Percentiles rank a stretch among this genome's conserved stretches.
phyloP scores from a whole-genome alignment of 2,888 invertebrate genomes.

The Erebia aethiops region DNA sequence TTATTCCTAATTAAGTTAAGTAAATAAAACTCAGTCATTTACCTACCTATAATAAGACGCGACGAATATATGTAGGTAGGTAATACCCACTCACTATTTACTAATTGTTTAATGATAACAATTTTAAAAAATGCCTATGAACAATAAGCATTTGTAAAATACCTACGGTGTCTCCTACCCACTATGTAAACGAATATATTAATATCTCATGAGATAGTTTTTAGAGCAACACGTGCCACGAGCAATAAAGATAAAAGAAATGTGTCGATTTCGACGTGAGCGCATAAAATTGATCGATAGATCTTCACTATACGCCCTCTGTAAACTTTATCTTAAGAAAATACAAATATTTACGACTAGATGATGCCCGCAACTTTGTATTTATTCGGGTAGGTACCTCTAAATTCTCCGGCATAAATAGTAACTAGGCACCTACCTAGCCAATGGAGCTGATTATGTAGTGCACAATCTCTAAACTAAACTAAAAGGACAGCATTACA shows the following conservation, averaged over 20 bases:
- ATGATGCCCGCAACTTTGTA: no score
- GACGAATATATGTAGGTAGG: background rate
- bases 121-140: background rate
- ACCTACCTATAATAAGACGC: background rate
- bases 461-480: no score
- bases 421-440: no score
- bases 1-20: background rate
- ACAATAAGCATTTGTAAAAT: background rate
- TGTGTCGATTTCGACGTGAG: slow-evolving; percentile 51
- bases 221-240: slow-evolving; percentile 43
- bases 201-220: slow-evolving; percentile 25
- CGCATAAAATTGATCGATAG: slow-evolving; percentile 56
- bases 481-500: no score
- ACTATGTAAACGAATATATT: slow-evolving; percentile 7
- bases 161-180: background rate
- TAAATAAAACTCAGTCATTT: slow-evolving; percentile 4
- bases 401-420: no score
- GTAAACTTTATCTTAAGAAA: slow-evolving; percentile 56
- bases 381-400: no score
- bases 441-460: no score
- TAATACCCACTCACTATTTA: no score
- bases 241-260: slow-evolving; percentile 54
- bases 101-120: slow-evolving; percentile 5
- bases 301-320: slow-evolving; percentile 37
- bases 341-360: slow-evolving; percentile 52